Evolutionary conservation across 2,888 invertebrate genomes (phyloP), one percentile per base, ranked within the genome.

Genomic region (Alsophila aescularia): DNA sequence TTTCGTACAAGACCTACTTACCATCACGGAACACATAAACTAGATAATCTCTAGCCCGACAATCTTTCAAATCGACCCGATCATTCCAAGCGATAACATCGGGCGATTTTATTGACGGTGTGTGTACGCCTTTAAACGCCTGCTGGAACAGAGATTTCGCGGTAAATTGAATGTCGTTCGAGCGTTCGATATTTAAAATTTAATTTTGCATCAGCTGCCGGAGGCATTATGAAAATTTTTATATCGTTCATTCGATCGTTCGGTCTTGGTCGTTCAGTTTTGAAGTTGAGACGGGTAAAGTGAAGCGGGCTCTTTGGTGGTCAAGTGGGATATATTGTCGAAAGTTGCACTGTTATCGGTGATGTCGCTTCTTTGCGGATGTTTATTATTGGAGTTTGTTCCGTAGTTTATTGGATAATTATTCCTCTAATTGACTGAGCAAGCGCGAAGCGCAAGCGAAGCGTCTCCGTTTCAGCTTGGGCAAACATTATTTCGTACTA

Each of bases 111-210:
- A 80, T 72, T 70, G 69, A 61, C 69, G 60, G 45, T 70, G 58
- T 66, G 40, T 63, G 48, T 48, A 63, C 67, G 62, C 59, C 70
- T 72, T 61, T 57, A 64, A 50, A 45, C 58, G 45, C 41, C 73
- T 67, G 67, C 69, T 60, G 67, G 70, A 72, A 77, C 70, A 73
- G 73, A 77, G 79, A 82, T 84, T 84, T 84, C 72, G 77, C 79
- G 79, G 76, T 77, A 83, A 82, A 85, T 80, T 80, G 80, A 81
- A 83, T 75, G 80, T 72, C 75, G 72, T 71, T 66, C 66, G 65
- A 53, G 74, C 77, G 81, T 83, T 86, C 88, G 81, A 89, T 87
- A 83, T 89, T 90, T 86, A 88, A 90, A 90, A 87, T 89, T 88
- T 88, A 86, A 87, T 89, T 88, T 87, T 75, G 81, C 83, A 83